These are phyloP conservation scores for Eclectus roratus DNA, from an alignment of 2,113 vertebrate genomes.

Conservation along the genomic window DNA sequence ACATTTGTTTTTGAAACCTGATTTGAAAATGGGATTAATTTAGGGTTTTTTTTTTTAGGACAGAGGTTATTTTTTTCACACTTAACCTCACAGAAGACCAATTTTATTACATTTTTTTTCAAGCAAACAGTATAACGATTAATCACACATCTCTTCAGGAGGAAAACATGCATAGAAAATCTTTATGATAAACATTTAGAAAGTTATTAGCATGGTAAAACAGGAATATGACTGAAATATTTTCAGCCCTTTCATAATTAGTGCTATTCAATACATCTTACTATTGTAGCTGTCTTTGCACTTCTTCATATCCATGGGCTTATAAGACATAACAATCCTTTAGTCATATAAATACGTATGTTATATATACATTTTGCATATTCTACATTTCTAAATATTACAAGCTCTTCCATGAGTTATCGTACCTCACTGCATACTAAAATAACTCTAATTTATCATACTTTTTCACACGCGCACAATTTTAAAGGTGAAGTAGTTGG, in stretches of 20 bases:
- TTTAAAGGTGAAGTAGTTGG: neutral
- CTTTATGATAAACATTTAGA: neutral
- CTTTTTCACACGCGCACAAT: neutral
- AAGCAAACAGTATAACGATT: neutral
- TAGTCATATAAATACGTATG: neutral
- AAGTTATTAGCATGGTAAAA: neutral
- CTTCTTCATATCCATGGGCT: neutral
- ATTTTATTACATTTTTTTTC: neutral
- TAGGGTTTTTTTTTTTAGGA: neutral
- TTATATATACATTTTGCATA: neutral
- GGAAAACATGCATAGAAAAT: neutral
- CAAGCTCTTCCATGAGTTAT: neutral
- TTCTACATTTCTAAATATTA: neutral
- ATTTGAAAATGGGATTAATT: neutral
- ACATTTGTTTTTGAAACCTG: neutral
- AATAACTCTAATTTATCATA: neutral
- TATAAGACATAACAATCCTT: neutral
- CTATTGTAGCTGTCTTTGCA: neutral
- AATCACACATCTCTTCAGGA: neutral
- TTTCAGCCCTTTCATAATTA: neutral
- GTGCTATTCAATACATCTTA: neutral
- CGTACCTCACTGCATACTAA: neutral
- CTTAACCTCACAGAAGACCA: neutral
- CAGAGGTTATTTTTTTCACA: neutral
- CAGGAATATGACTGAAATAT: neutral